Evolutionary conservation across 2,113 vertebrate genomes (phyloP), one percentile per base, ranked within the genome.

Genomic region (Andinoacara biseriatus): DNA sequence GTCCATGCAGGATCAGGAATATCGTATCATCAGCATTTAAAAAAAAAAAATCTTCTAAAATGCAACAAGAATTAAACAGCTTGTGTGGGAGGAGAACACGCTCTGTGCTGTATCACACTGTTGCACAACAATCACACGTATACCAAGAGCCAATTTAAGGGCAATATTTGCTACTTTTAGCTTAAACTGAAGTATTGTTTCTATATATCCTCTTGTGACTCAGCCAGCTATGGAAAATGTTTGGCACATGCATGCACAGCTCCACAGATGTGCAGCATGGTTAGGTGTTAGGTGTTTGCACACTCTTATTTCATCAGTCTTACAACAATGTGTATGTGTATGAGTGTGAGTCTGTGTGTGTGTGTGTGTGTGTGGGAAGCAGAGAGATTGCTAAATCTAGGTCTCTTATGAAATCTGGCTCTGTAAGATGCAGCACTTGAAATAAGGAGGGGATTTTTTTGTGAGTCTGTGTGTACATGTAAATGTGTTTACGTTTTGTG

Each of bases 371-470:
- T 35, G 35, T 35, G 35, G 2, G 35, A 2, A 10, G 10, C 5
- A 56, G 67, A 86, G 62, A 69, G 46, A 43, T 80, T n/a, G 2
- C 74, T 78, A 83, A 86, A 94, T 92, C 77, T 92, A 85, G 93
- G 91, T 86, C 89, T 91, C 88, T 94, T 91, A 92, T 87, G 87
- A 91, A 93, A 93, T 90, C 76, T 82, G 33, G 63, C 80, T 85
- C 77, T 82, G 78, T 49, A 86, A 82, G 75, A 91, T 86, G 83
- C 81, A 89, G 65, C 85, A 82, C 65, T 35, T 81, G 72, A 86
- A 86, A 84, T 58, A 82, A 75, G 80, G 63, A 86, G 78, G 76
- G 78, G 43, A 5, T 4, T 49, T 49, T 49, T 49, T 49, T 75
- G 76, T 84, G 80, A 35, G 61, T 15, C 26, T 4, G 1, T 61